These are phyloP conservation scores for Drosophila kepulauana DNA, from an alignment of 1,140 invertebrate genomes.

Conservation along the genomic window DNA sequence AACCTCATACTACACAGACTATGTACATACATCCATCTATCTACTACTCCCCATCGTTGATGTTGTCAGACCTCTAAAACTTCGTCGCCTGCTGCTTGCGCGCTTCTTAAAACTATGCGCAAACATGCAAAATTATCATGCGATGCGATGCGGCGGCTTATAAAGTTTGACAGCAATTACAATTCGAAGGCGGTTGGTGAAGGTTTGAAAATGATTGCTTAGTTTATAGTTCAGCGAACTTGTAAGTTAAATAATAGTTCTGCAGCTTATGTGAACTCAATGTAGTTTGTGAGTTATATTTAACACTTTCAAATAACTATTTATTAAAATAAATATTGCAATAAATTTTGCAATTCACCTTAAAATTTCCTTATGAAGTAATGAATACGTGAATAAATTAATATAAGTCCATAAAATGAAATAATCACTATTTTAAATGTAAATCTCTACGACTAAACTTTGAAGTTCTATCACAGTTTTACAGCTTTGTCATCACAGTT, in stretches of 20 bases:
- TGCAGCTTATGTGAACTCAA: no score
- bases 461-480: background rate
- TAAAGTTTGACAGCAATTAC: constrained; percentile 45
- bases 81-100: constrained; percentile 8
- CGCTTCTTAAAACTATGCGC: constrained; percentile 64
- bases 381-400: no score
- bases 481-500: constrained; percentile 6
- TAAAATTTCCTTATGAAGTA: no score
- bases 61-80: constrained; percentile 12
- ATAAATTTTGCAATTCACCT: no score
- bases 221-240: background rate
- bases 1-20: constrained; percentile 8
- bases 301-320: no score
- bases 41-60: constrained; percentile 3
- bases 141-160: constrained; percentile 32
- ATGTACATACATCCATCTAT: no score
- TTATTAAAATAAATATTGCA: no score
- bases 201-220: background rate
- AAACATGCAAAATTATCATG: constrained; percentile 65
- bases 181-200: constrained; percentile 17
- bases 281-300: no score
- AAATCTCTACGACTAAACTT: no score
- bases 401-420: no score
- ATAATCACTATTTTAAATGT: no score
- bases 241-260: background rate